phyloP scores from a whole-genome alignment of 2,888 invertebrate genomes.

The Caenorhabditis panamensis region DNA sequence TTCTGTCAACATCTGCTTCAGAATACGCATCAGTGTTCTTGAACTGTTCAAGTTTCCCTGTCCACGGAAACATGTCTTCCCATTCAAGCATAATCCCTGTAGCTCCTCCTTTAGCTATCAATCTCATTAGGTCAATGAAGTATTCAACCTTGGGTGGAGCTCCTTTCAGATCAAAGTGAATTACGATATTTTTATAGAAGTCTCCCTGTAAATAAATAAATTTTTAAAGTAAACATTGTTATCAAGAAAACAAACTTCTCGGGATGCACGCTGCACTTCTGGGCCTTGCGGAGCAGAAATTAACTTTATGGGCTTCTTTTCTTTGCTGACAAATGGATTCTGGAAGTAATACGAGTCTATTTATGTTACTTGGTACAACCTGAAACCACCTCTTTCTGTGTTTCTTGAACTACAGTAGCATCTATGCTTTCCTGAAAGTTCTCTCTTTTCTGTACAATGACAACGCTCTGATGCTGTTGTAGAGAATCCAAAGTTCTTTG shows the following conservation, averaged over 20 bases:
- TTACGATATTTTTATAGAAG: conserved; percentile 84
- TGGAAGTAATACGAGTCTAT: too few relatives aligned
- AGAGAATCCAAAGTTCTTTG: conserved; percentile 47
- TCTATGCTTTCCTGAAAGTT: conserved; percentile 25
- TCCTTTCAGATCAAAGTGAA: conserved; percentile 91
- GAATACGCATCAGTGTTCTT: conserved; percentile 86
- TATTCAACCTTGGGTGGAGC: conserved; percentile 87
- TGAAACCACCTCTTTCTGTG: conserved; percentile 39
- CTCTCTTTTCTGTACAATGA: conserved; percentile 41
- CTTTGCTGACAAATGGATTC: not conserved
- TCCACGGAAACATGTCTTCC: conserved; percentile 91
- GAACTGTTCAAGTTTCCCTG: conserved; percentile 84
- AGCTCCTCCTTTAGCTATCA: conserved; percentile 85
- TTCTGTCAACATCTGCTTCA: conserved; percentile 85
- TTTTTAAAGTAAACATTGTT: not conserved
- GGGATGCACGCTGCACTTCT: conserved; percentile 20
- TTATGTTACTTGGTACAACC: too few relatives aligned
- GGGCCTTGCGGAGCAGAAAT: not conserved
- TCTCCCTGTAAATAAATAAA: conserved; percentile 44
- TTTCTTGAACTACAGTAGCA: not conserved
- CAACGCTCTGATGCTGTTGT: conserved; percentile 22
- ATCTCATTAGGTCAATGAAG: conserved; percentile 84
- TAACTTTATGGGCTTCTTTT: not conserved
- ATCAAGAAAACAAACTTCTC: conserved; percentile 29
- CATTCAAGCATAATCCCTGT: conserved; percentile 89